phyloP scores from a whole-genome alignment of 2,797 vertebrate genomes.

The Periparus ater region DNA sequence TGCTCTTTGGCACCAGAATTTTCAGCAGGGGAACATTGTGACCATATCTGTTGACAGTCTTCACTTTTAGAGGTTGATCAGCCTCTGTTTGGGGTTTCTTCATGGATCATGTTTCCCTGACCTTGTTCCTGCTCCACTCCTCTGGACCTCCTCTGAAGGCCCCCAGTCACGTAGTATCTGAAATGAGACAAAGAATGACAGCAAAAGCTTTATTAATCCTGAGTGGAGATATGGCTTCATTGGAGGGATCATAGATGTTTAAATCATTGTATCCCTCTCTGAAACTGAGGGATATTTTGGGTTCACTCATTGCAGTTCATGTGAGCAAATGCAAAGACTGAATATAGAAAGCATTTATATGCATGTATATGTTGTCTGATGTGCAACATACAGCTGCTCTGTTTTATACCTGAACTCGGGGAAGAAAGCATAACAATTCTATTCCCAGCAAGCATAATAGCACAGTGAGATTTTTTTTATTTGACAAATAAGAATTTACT shows the following conservation, averaged over 20 bases:
- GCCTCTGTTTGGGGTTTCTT: neutral
- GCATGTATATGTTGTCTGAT: neutral
- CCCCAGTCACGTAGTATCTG: neutral
- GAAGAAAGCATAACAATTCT: conserved; percentile 31
- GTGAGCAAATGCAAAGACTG: conserved; percentile 37
- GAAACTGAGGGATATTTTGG: neutral
- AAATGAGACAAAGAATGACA: neutral
- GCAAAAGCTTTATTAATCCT: neutral
- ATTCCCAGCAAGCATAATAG: conserved; percentile 10
- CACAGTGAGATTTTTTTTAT: neutral
- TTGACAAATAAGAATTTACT: neutral
- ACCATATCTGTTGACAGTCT: neutral
- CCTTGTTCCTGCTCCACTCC: neutral
- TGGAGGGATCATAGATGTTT: neutral
- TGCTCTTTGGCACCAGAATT: neutral
- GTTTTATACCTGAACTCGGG: conserved; percentile 53
- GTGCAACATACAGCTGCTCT: conserved; percentile 27
- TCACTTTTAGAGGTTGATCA: neutral
- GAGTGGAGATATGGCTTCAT: neutral
- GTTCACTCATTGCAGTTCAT: neutral
- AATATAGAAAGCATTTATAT: conserved; percentile 49
- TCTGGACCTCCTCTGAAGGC: neutral
- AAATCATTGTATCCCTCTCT: neutral
- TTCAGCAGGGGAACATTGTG: neutral
- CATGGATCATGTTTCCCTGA: neutral